Percentiles rank a stretch among this genome's conserved stretches.
phyloP scores from a whole-genome alignment of 1,140 invertebrate species.

The Solen grandis region DNA sequence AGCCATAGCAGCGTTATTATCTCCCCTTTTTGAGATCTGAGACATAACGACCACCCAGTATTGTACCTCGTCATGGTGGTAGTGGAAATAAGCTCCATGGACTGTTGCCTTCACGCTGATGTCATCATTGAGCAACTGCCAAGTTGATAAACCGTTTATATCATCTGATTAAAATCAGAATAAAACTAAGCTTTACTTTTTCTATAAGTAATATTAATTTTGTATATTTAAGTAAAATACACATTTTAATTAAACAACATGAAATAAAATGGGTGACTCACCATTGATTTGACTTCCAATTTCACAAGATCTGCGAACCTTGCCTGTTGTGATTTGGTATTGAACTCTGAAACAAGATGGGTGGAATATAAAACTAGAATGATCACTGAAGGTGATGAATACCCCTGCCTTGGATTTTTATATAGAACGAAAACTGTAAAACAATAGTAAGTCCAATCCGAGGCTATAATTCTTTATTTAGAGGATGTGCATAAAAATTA shows the following conservation, averaged over 20 bases:
- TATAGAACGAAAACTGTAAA: too few species aligned
- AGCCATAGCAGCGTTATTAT: constrained; percentile 34
- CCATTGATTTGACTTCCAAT: constrained; percentile 70
- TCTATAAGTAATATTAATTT: too few species aligned
- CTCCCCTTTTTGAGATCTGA: constrained; percentile 54
- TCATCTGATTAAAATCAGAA: too few species aligned
- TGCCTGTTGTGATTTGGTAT: constrained; percentile 73
- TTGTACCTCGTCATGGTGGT: constrained; percentile 78
- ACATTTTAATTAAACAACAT: neutral
- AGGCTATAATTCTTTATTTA: too few species aligned
- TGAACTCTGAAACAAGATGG: constrained; percentile 70
- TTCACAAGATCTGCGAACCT: constrained; percentile 75
- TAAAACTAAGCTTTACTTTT: too few species aligned
- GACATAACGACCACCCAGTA: constrained; percentile 72
- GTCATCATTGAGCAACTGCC: constrained; percentile 27
- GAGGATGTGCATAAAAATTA: too few species aligned
- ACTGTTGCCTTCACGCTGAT: constrained; percentile 34
- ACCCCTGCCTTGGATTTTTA: too few species aligned
- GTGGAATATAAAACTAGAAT: too few species aligned
- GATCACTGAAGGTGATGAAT: too few species aligned
- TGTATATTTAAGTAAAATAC: neutral
- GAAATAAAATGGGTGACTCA: constrained; percentile 52
- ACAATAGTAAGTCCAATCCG: too few species aligned
- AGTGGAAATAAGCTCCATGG: constrained; percentile 72
- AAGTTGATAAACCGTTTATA: neutral